Percentiles rank a stretch among this genome's conserved stretches.
Evolutionary conservation across 2,888 invertebrate genomes (phyloP).

Genomic region (Oithona nana): DNA sequence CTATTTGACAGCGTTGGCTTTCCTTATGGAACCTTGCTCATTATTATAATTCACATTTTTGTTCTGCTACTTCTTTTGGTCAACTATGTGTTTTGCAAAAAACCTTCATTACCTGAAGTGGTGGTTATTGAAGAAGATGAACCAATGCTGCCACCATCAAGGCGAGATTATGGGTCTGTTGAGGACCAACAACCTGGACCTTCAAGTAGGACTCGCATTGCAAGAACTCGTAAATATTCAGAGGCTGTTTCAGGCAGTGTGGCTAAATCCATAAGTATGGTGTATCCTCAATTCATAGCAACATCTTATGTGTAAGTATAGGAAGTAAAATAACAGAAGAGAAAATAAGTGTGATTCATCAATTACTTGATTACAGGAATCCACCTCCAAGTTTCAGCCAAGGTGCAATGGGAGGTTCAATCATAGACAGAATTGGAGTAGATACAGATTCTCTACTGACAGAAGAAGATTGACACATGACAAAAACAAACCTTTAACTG

Average conservation of each 20-base stretch:
- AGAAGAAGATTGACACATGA: background rate
- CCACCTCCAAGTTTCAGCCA: background rate
- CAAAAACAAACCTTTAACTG: background rate
- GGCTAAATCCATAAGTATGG: background rate
- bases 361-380: background rate
- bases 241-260: conserved; percentile 1
- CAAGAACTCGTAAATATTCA: background rate
- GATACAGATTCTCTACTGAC: background rate
- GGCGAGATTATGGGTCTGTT: background rate
- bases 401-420: background rate
- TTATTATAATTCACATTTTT: conserved; percentile 29
- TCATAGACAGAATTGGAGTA: background rate
- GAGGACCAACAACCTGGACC: background rate
- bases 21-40: conserved; percentile 46
- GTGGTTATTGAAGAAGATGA: too few relatives aligned
- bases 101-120: background rate
- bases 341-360: background rate
- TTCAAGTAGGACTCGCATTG: background rate
- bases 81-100: too few relatives aligned
- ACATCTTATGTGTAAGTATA: background rate
- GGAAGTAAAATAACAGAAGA: background rate
- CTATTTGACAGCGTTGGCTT: conserved; percentile 54
- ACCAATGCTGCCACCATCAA: background rate
- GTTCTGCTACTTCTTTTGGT: too few relatives aligned
- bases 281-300: background rate